phyloP scores from a whole-genome alignment of 2,113 vertebrate species.

The Chamaetylas fuelleborni region DNA sequence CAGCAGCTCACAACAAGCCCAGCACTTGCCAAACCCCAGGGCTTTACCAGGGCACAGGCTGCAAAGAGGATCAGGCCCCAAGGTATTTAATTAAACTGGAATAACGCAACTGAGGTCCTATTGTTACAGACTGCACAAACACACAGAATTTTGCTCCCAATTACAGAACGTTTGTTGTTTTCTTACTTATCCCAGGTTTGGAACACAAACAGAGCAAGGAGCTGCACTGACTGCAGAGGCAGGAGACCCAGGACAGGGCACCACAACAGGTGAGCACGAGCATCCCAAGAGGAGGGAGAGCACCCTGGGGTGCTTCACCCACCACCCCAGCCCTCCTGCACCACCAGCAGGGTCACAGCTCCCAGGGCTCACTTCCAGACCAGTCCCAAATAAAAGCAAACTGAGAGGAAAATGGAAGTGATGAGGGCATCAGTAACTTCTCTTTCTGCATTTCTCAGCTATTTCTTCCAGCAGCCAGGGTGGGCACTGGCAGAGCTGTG shows the following conservation, averaged over 20 bases:
- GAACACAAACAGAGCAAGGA: not conserved
- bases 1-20: not conserved
- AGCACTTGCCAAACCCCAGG: not conserved
- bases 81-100: not conserved
- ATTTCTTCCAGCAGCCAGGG: rapidly evolving
- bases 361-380: not conserved
- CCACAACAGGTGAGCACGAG: rapidly evolving
- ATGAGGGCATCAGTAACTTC: rapidly evolving
- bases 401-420: rapidly evolving
- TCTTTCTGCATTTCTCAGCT: not conserved
- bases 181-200: not conserved
- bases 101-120: not conserved
- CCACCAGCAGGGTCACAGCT: rapidly evolving
- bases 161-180: not conserved
- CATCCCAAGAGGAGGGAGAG: not conserved
- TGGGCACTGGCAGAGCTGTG: rapidly evolving
- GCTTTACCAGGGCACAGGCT: not conserved
- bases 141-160: not conserved
- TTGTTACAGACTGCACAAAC: not conserved
- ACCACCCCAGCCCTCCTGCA: not conserved
- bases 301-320: not conserved
- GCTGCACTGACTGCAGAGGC: not conserved
- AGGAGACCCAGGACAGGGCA: rapidly evolving
- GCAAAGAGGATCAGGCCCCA: conserved; percentile 15
- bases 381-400: not conserved